Base-by-base conservation (phyloP, 1,140 invertebrate species). In the Zaprionus inermis region DNA sequence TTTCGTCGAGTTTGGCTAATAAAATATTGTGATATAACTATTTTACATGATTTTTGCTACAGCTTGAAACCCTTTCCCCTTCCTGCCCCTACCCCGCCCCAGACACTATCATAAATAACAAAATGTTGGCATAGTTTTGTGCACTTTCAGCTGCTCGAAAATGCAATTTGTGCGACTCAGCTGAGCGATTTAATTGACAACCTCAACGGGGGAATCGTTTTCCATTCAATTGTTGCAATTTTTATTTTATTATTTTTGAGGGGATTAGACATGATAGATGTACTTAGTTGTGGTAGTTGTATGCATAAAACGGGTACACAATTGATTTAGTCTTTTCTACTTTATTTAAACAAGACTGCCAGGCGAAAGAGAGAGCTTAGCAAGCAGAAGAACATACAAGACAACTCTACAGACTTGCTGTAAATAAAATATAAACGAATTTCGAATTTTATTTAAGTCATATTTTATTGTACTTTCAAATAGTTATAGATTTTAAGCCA, bases 21-120 rank as follows among this genome's bases (percentile, higher is more conserved):
- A 86, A 86, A 86, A 86, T 83, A 86, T 88, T 88, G 82, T 88
- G 88, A 88, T 88, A 88, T 79, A 72, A 82, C 65, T 76, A 88
- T 79, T 79, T 65, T 36, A 46, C 76, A 88, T 88, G 78, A 85
- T 81, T 81, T 85, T 67, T 63, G 61, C 56, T 73, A 65, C 51
- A 79, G 79, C 56, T 81, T 18, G 34, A 24, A 36, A 34, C 32
- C 5, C 12, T 32, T 7, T 16, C 6, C 32, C 16, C 14, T 24
- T 2, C 41, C n/a, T 34, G 28, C 9, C 9, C 30, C 14, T n/a
- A n/a, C n/a, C n/a, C n/a, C n/a, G n/a, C n/a, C n/a, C n/a, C n/a
- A n/a, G n/a, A n/a, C 18, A 11, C 16, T 5, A 16, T n/a, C 55
- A 59, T 72, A 72, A 72, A 72, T 72, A 72, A 72, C 70, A 67